Base-by-base conservation (phyloP, 1,140 invertebrate species). In the Macrocentrus cingulum region DNA sequence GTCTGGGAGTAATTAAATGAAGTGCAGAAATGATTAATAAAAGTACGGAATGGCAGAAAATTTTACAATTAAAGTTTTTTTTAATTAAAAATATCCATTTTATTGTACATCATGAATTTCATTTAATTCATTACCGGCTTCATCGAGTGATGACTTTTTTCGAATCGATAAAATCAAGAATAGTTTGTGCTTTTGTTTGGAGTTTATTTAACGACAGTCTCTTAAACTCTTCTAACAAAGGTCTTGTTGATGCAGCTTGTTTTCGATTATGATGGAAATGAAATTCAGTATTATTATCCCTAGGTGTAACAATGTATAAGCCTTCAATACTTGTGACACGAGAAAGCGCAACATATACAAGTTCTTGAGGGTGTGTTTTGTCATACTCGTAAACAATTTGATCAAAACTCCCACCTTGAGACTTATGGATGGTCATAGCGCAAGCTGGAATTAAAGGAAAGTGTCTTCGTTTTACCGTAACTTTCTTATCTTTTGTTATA, bases 311-410 rank as follows among this genome's bases (percentile, higher is more conserved):
- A 32, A 67, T 61, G 36, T 56, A 67, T 19, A 68, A 56, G 20
- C 64, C 64, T 57, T 66, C 19, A n/a, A 67, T 41, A 19, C 18
- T 55, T n/a, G 22, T 29, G 8, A 55, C 41, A 5, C 53, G 39
- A 55, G 41, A 53, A 11, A 53, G n/a, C 20, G 50, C 50, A 39
- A 67, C 61, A 41, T 65, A 67, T 13, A 67, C 49, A 15, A 67
- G 56, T 59, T 44, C 13, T 53, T 60, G 36, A 8, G 52, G 13
- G 36, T 64, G 50, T 53, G 13, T 23, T 22, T 39, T 54, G 36
- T 52, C 36, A 37, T 66, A 67, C 58, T 66, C 52, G 50, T 69
- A 69, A 34, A 67, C 66, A 41, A 69, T 66, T 61, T 59, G 44
- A 59, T 63, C 39, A 48, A 59, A 69, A 50, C 62, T 66, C 9